Base-by-base conservation (phyloP, 2,797 vertebrate species). In the Coranthus polyacanthus region DNA sequence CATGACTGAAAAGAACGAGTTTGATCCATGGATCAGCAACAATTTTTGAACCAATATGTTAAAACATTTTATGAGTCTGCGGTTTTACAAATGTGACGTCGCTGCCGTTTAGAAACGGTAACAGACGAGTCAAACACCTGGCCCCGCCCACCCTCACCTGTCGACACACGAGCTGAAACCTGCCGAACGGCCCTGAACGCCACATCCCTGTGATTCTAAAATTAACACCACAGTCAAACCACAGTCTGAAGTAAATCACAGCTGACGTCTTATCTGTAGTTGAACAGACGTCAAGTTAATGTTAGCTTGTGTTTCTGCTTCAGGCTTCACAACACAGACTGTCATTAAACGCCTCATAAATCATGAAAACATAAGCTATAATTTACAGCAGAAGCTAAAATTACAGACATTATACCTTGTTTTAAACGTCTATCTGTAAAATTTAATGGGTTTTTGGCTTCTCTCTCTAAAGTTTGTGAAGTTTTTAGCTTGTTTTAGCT, bases 281-380 rank as follows among this genome's bases (percentile, higher is more conserved):
- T 18, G 0, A 36, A 45, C 8, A 12, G 36, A 26, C 0, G 0
- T 9, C 9, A 1, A 44, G 9, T 43, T 29, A 5, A 29, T 29
- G 26, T 29, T 1, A 20, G 18, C 24, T 16, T 26, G 51, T 16
- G 22, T 36, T 68, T 21, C 49, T 34, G 68, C 53, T 61, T 29
- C 47, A 36, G 54, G 66, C 66, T 22, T 51, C 4, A 17, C 61
- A 57, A 47, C 53, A 18, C 17, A 26, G 66, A 66, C 70, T 16
- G 68, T 73, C 72, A 70, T 45, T 45, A 44, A 47, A 60, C 16
- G 2, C 4, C 39, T 76, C 76, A 13, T 65, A 26, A 74, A 71
- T 26, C 56, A 55, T 37, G n/a, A 41, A 26, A 44, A 11, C 6
- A 6, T 21, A 13, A 56, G 21, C 60, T 58, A 4, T 51, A 39